Evolutionary conservation across 1,140 invertebrate species (phyloP).

Genomic region (Scaptomyza pallida): DNA sequence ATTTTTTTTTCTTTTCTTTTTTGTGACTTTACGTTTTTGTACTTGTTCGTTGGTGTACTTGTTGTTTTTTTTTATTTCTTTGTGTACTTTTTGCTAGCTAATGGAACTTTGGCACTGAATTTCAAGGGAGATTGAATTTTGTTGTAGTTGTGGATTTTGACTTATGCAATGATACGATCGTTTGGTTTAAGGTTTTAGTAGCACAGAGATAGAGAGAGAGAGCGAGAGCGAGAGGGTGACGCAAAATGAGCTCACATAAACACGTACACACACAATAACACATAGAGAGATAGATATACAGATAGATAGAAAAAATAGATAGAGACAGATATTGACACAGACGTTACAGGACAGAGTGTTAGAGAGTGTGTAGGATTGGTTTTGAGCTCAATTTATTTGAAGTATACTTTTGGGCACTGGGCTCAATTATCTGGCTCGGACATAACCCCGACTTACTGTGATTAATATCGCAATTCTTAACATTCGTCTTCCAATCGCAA

Average conservation of each 20-base stretch:
- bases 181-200: constrained; percentile 56
- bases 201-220: constrained; percentile 43
- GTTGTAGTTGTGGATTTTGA: constrained; percentile 17
- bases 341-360: constrained; percentile 36
- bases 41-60: constrained; percentile 49
- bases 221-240: constrained; percentile 28
- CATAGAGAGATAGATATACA: constrained; percentile 35
- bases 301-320: constrained; percentile 51
- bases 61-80: too few relatives aligned
- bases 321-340: constrained; percentile 38
- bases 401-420: constrained; percentile 46
- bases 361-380: constrained; percentile 37
- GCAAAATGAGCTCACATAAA: constrained; percentile 44
- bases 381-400: constrained; percentile 45
- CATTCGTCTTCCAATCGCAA: constrained; percentile 97
- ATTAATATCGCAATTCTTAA: constrained; percentile 96
- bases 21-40: constrained; percentile 15
- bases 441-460: constrained; percentile 90
- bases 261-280: constrained; percentile 29
- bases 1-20: constrained; percentile 31
- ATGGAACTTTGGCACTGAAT: constrained; percentile 67
- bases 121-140: constrained; percentile 23
- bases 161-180: constrained; percentile 65
- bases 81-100: constrained; percentile 47
- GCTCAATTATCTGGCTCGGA: constrained; percentile 26